Base-by-base conservation (phyloP, 2,888 invertebrate species). In the Drosophila tripunctata region DNA sequence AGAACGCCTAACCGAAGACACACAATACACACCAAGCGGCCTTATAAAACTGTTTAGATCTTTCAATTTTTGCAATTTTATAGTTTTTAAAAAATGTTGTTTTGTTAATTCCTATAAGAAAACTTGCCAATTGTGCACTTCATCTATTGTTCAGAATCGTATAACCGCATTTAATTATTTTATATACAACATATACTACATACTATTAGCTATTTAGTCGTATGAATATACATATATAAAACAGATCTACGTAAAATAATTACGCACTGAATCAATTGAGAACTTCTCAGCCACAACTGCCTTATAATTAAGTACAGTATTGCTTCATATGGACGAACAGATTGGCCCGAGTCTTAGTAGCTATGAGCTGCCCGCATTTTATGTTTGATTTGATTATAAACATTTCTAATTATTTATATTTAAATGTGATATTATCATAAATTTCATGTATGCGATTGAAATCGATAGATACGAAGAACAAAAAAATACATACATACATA, bases 371-470 rank as follows among this genome's bases (percentile, higher is more conserved):
- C 50, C 56, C 33, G 56, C 44, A 65, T 68, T 77, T 75, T 64
- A 17, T 67, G 43, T 61, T 65, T 65, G 35, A 58, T 66, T 75
- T 63, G 44, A 69, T 55, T 64, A 31, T 52, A 38, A 75, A 52
- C 55, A 38, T 56, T 69, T 78, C 74, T 64, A 52, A 74, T 67
- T 76, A 76, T 78, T 78, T 81, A 73, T 76, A 66, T 82, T 70
- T 58, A 87, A 79, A 83, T 83, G 83, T 83, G 83, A 83, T 83
- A 83, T 83, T 87, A 83, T 80, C 66, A 77, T 87, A 87, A 87
- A 87, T 77, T 83, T 64, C 43, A 64, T 66, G 57, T 68, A 56
- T 67, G 77, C 77, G 62, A 57, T 63, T 56, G 57, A 41, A 50
- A 10, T 54, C 21, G 33, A n/a, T 19, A 24, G 47, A 36, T 36